Conservation (phyloP, 2,797 vertebrate species). For the Dryobates pubescens region DNA sequence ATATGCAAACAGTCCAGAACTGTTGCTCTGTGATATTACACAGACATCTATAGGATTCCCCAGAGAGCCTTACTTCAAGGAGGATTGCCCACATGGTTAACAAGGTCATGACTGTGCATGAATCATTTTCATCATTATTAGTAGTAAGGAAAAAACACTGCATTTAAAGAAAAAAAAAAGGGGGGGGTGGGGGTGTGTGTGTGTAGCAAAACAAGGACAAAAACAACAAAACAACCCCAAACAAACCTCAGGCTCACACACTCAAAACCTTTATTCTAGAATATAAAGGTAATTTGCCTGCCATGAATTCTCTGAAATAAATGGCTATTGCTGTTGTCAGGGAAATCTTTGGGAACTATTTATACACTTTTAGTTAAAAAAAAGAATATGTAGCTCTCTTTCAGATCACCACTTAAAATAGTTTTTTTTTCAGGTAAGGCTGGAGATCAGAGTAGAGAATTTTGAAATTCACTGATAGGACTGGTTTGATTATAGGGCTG, state of each 20-base stretch:
- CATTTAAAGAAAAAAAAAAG: neutral
- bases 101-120: neutral
- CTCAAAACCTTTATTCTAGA: neutral
- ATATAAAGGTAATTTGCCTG: neutral
- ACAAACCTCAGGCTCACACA: fast-evolving
- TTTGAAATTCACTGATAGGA: neutral
- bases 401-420: neutral
- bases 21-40: neutral
- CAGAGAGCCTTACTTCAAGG: neutral
- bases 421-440: neutral
- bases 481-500: neutral
- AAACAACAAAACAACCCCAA: neutral
- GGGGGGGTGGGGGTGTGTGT: fast-evolving
- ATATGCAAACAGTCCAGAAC: slow-evolving; percentile 21
- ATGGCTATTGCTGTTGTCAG: neutral
- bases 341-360: neutral
- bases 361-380: neutral
- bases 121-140: slow-evolving; percentile 29
- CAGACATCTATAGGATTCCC: slow-evolving; percentile 10
- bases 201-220: neutral
- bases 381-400: neutral
- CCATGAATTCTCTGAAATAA: neutral
- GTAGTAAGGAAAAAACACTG: neutral
- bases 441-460: neutral
- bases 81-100: neutral